A percentile compares a stretch with the other conserved stretches of the same genome.
These are phyloP conservation scores for Rhabdomys dilectus DNA, from an alignment of 2,113 vertebrate species.

Conservation along the genomic window DNA sequence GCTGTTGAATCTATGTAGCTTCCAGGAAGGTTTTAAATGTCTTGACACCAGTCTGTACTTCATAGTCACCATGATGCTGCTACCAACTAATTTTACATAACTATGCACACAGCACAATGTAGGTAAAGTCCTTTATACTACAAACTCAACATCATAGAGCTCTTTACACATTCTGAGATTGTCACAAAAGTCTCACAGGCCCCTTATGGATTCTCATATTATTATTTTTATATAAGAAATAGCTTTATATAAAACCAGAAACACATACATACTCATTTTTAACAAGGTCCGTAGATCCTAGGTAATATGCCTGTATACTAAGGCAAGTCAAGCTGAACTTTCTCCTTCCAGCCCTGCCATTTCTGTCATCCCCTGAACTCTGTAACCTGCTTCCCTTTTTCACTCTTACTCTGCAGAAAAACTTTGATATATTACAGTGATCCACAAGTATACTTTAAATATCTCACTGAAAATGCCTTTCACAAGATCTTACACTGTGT, in stretches of 20 bases:
- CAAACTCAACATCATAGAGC: background rate
- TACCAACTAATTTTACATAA: conserved; percentile 1
- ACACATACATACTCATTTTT: background rate
- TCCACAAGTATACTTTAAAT: conserved; percentile 76
- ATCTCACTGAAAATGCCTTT: conserved; percentile 71
- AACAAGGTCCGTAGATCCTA: background rate
- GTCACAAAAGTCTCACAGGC: background rate
- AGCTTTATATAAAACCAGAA: background rate
- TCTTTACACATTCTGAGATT: background rate
- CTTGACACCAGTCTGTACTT: background rate
- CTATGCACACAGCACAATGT: fast-evolving
- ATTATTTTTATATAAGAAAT: background rate
- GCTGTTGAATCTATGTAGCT: background rate
- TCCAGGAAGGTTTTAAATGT: background rate
- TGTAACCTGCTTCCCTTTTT: conserved; percentile 70
- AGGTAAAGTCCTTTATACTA: background rate
- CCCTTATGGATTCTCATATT: background rate
- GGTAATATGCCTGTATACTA: background rate
- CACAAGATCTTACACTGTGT: background rate
- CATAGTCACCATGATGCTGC: background rate
- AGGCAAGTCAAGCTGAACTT: conserved; percentile 60
- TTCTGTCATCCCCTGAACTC: conserved; percentile 64
- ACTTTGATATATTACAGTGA: conserved; percentile 75
- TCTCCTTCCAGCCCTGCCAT: conserved; percentile 58
- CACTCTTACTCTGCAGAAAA: conserved; percentile 75